Percentiles rank a stretch among this genome's conserved stretches.
phyloP scores from a whole-genome alignment of 2,113 vertebrate genomes.

The Melanerpes aurifrons region DNA sequence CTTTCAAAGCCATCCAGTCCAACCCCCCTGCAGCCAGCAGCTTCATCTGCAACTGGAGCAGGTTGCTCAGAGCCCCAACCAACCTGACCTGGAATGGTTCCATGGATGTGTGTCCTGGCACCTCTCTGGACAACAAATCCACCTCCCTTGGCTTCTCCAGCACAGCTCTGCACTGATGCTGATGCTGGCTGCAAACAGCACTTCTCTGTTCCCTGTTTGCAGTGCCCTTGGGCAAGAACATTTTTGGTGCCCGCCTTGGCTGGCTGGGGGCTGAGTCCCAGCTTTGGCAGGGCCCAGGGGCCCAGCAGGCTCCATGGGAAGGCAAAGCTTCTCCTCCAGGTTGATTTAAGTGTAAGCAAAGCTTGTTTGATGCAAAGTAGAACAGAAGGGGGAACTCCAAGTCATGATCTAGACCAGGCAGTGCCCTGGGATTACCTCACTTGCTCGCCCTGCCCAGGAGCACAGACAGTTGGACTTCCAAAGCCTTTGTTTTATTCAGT shows the following conservation, averaged over 20 bases:
- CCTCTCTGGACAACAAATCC: background rate
- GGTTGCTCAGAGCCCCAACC: too few relatives aligned
- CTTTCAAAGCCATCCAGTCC: background rate
- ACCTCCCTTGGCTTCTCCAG: too few relatives aligned
- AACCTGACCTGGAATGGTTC: too few relatives aligned
- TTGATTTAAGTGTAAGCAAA: background rate
- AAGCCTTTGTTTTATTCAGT: background rate
- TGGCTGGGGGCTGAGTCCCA: background rate
- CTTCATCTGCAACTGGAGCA: too few relatives aligned
- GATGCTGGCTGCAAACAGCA: too few relatives aligned
- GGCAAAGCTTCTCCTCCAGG: background rate
- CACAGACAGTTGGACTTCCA: too few relatives aligned
- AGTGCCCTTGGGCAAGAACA: too few relatives aligned
- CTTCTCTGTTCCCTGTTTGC: too few relatives aligned
- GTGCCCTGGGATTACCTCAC: background rate
- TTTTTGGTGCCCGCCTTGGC: too few relatives aligned
- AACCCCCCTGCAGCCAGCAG: background rate
- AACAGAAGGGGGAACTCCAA: accelerated
- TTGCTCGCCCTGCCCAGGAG: background rate
- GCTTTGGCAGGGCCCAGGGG: background rate
- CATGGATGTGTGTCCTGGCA: background rate
- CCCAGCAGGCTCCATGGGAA: accelerated
- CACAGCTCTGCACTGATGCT: too few relatives aligned
- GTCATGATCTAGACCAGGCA: too few relatives aligned
- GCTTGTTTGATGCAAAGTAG: background rate